Evolutionary conservation across 2,797 vertebrate genomes (phyloP).

Genomic region (Gymnothorax javanicus): DNA sequence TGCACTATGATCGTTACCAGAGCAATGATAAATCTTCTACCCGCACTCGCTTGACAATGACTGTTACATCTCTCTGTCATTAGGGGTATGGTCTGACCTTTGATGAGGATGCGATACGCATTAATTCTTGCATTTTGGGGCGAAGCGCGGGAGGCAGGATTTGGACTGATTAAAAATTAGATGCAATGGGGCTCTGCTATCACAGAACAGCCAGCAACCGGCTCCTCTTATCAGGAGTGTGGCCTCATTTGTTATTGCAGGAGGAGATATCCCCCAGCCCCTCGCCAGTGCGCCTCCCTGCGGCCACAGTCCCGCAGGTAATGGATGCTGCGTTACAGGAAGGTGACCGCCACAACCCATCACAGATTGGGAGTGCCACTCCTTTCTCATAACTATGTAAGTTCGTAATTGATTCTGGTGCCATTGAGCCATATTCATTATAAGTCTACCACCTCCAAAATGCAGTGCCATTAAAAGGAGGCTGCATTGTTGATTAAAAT

Average conservation of each 20-base stretch:
- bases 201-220: slow-evolving; percentile 73
- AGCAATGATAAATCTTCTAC: not conserved
- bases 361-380: slow-evolving; percentile 73
- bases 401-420: slow-evolving; percentile 83
- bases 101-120: slow-evolving; percentile 44
- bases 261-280: slow-evolving; percentile 76
- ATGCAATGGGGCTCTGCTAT: slow-evolving; percentile 69
- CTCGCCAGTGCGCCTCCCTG: slow-evolving; percentile 64
- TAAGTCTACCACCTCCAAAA: slow-evolving; percentile 60
- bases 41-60: not conserved
- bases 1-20: not conserved
- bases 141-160: slow-evolving; percentile 46
- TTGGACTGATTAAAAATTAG: slow-evolving; percentile 73
- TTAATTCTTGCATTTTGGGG: slow-evolving; percentile 73
- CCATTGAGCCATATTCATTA: slow-evolving; percentile 62
- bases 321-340: slow-evolving; percentile 79
- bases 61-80: slow-evolving; percentile 8
- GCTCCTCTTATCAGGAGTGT: slow-evolving; percentile 78
- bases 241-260: slow-evolving; percentile 85
- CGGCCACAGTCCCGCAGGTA: slow-evolving; percentile 74
- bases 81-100: not conserved
- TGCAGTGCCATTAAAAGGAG: slow-evolving; percentile 24
- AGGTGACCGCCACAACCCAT: slow-evolving; percentile 75
- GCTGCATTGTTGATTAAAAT: slow-evolving; percentile 23
- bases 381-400: slow-evolving; percentile 78